Evolutionary conservation across 2,797 vertebrate genomes (phyloP).

Genomic region (Molossus alvarezi): DNA sequence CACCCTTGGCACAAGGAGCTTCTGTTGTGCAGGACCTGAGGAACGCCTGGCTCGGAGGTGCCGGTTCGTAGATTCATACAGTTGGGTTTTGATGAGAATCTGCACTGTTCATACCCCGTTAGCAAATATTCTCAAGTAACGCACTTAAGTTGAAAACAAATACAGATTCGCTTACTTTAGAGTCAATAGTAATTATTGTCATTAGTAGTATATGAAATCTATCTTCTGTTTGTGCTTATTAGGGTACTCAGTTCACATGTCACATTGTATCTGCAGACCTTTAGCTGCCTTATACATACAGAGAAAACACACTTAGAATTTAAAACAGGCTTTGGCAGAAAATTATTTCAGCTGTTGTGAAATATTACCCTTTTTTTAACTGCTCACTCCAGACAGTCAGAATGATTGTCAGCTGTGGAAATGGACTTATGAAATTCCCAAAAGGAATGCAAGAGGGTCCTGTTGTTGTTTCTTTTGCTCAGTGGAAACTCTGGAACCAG

Average conservation of each 20-base stretch:
- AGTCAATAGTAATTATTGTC: constrained; percentile 70
- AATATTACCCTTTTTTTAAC: constrained; percentile 70
- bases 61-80: constrained; percentile 85
- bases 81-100: constrained; percentile 86
- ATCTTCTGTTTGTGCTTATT: constrained; percentile 32
- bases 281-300: constrained; percentile 41
- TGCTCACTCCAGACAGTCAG: not conserved
- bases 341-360: constrained; percentile 72
- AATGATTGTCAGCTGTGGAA: constrained; percentile 77
- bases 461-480: not conserved
- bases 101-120: constrained; percentile 84
- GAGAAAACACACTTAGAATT: constrained; percentile 73
- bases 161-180: constrained; percentile 78
- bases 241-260: constrained; percentile 43
- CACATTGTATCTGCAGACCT: constrained; percentile 46
- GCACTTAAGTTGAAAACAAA: constrained; percentile 86
- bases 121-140: constrained; percentile 86
- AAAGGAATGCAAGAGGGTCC: constrained; percentile 30
- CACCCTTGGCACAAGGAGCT: constrained; percentile 76
- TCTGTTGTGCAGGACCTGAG: constrained; percentile 75
- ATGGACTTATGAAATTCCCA: constrained; percentile 62
- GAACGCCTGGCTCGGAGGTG: constrained; percentile 84
- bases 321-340: constrained; percentile 64
- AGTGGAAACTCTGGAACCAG: constrained; percentile 18
- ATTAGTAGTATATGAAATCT: constrained; percentile 64